These are phyloP conservation scores for Drosophila gunungcola DNA, from an alignment of 1,140 invertebrate genomes.

Conservation along the genomic window DNA sequence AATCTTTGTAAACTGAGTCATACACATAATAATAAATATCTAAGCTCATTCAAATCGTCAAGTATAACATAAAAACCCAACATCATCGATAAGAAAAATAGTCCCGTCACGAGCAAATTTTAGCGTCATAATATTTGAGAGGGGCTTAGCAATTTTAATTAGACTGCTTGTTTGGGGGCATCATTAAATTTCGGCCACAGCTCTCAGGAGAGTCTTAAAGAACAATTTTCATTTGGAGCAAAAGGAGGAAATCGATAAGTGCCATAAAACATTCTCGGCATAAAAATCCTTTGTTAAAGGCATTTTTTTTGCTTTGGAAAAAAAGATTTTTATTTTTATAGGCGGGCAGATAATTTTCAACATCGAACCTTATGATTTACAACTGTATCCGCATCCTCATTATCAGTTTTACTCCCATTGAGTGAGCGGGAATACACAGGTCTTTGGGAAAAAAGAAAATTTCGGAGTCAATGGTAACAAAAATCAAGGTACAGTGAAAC, in stretches of 20 bases:
- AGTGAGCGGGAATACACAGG: slow-evolving; percentile 6
- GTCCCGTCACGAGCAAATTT: too few species aligned
- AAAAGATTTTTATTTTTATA: slow-evolving; percentile 33
- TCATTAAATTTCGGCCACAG: slow-evolving; percentile 42
- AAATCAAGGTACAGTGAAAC: slow-evolving; percentile 16
- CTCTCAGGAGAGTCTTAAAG: neutral
- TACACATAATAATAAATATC: too few species aligned
- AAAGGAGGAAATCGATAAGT: slow-evolving; percentile 61
- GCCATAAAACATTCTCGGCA: slow-evolving; percentile 56
- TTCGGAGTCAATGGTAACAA: slow-evolving; percentile 3
- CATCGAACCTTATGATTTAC: slow-evolving; percentile 48
- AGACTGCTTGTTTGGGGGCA: slow-evolving; percentile 39
- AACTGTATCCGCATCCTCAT: slow-evolving; percentile 36
- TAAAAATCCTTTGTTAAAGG: slow-evolving; percentile 48
- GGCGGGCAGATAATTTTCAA: slow-evolving; percentile 13
- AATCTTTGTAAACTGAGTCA: too few species aligned
- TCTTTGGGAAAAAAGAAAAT: neutral
- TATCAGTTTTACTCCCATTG: slow-evolving; percentile 20
- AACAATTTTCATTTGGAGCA: slow-evolving; percentile 5
- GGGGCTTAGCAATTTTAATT: slow-evolving; percentile 46
- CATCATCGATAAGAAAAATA: slow-evolving; percentile 15
- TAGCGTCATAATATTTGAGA: slow-evolving; percentile 8
- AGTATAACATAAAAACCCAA: neutral
- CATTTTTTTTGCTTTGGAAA: slow-evolving; percentile 14
- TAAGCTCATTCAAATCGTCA: neutral